Percentiles rank a stretch among this genome's conserved stretches.
phyloP scores from a whole-genome alignment of 37 sponge, comb jelly and placozoan genomes.

The Agelas oroides region DNA sequence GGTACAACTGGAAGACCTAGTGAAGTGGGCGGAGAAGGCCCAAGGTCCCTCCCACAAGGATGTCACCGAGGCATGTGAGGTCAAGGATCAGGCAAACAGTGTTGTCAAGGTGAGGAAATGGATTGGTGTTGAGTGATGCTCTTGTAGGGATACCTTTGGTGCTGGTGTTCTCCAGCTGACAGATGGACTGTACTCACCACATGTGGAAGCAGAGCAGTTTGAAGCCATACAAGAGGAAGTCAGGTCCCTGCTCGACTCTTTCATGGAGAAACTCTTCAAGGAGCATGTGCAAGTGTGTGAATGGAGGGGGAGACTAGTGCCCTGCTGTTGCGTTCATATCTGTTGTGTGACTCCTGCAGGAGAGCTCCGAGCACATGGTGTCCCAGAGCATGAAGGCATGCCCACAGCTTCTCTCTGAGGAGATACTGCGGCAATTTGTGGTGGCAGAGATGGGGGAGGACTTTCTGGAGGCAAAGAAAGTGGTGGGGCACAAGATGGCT shows the following conservation, averaged over 20 bases:
- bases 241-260: neutral
- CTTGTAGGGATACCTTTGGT: neutral
- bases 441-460: conserved; percentile 15
- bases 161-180: conserved; percentile 22
- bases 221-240: conserved; percentile 58
- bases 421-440: conserved; percentile 26
- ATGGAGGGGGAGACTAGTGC: neutral
- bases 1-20: conserved; percentile 73
- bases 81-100: conserved; percentile 71
- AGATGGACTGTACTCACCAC: conserved; percentile 70
- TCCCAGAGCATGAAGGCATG: conserved; percentile 51
- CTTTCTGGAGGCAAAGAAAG: conserved; percentile 50
- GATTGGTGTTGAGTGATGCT: too few species aligned
- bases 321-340: too few species aligned
- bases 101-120: conserved; percentile 46
- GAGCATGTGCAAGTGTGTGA: conserved; percentile 55
- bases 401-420: conserved; percentile 31
- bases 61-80: conserved; percentile 15
- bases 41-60: neutral
- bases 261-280: conserved; percentile 46
- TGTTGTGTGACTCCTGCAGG: conserved; percentile 30
- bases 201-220: conserved; percentile 68
- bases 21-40: conserved; percentile 17
- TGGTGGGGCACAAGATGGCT: conserved; percentile 42
- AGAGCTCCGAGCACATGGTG: conserved; percentile 77